Evolutionary conservation across 2,113 vertebrate genomes (phyloP).

Genomic region (Trichomycterus rosablanca): DNA sequence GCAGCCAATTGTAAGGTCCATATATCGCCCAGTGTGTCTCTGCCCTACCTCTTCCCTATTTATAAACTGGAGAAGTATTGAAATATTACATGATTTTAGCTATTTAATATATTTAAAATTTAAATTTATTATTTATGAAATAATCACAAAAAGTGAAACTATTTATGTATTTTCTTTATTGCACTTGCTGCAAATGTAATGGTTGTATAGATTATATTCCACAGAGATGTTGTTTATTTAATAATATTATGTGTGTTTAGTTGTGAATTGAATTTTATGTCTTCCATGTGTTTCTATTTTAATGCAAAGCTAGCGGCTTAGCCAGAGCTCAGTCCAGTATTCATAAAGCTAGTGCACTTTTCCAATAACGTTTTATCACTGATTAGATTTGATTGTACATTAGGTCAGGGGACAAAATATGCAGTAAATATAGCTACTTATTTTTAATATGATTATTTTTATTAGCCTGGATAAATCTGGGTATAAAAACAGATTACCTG

Average conservation of each 20-base stretch:
- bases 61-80: slow-evolving; percentile 21
- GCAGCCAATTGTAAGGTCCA: slow-evolving; percentile 23
- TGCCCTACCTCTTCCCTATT: slow-evolving; percentile 24
- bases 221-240: slow-evolving; percentile 12
- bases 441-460: slow-evolving; percentile 29
- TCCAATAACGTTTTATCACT: not conserved
- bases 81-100: too few species aligned
- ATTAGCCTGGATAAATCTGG: not conserved
- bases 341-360: slow-evolving; percentile 25
- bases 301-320: slow-evolving; percentile 29
- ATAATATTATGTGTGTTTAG: slow-evolving; percentile 6
- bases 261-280: slow-evolving; percentile 27
- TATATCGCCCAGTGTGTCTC: slow-evolving; percentile 13
- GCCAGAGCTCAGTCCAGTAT: slow-evolving; percentile 23
- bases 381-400: slow-evolving; percentile 20
- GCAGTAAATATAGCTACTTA: slow-evolving; percentile 25
- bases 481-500: not conserved
- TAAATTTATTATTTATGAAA: slow-evolving; percentile 13
- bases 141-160: slow-evolving; percentile 26
- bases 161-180: slow-evolving; percentile 4
- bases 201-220: not conserved
- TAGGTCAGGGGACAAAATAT: slow-evolving; percentile 29
- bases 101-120: not conserved
- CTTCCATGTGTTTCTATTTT: slow-evolving; percentile 37
- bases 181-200: slow-evolving; percentile 10